Base-by-base conservation (phyloP, 2,113 vertebrate genomes). In the Pachypanchax playfairii region DNA sequence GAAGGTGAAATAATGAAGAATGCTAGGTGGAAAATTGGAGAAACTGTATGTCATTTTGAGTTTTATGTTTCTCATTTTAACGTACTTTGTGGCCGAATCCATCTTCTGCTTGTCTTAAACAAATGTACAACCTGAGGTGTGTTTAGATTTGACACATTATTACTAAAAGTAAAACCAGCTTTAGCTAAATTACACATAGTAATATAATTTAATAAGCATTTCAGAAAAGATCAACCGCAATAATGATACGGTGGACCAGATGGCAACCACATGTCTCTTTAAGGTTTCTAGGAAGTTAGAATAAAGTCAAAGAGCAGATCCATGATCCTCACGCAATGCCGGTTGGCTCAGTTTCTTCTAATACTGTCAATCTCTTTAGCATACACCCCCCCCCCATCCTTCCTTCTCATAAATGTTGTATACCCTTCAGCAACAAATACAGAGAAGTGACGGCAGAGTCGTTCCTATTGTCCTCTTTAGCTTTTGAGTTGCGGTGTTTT, bases 211-310 rank as follows among this genome's bases (percentile, higher is more conserved):
- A 48, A 58, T 56, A 53, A 71, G 50, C 48, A 70, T 74, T 80
- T 58, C 73, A 42, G 65, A 72, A 78, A 73, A 80, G n/a, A n/a
- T n/a, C n/a, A n/a, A 77, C 73, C 80, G 60, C 63, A 53, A 42
- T 71, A 49, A 35, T 29, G 48, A 55, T 29, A 53, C 3, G 48
- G 21, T 53, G 24, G 60, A 36, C 64, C 85, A 86, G 79, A 85
- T 87, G 85, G 75, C 61, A 25, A 49, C 65, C 87, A 87, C 79
- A 83, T 89, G 85, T 80, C 42, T 56, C 66, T 77, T 60, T 67
- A 1, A 48, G 44, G 52, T 26, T 46, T 65, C 50, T 42, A 6
- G 36, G 77, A 87, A 82, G 80, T 85, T 52, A 79, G 51, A 67
- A 48, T 18, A 17, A 69, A 81, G 76, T 89, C 85, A 90, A 82